Percentiles rank a stretch among this genome's conserved stretches.
phyloP scores from a whole-genome alignment of 2,113 vertebrate genomes.

The Rafetus swinhoei region DNA sequence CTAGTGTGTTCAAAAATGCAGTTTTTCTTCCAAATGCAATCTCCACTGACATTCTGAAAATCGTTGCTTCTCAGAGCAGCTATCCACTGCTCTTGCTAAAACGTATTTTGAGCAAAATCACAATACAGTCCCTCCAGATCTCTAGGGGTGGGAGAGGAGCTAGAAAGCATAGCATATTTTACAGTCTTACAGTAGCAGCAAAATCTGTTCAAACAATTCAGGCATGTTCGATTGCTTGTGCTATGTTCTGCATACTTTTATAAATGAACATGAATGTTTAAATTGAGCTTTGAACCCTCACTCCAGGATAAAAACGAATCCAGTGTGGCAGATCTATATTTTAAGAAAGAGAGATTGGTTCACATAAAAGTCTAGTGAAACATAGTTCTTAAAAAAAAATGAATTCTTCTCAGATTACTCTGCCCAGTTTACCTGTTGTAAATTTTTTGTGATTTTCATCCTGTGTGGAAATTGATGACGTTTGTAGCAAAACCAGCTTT shows the following conservation, averaged over 20 bases:
- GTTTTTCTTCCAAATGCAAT: conserved; percentile 24
- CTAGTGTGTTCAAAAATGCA: background rate
- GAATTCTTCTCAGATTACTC: rapidly evolving
- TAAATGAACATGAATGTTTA: background rate
- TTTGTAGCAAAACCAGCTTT: background rate
- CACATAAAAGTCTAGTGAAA: background rate
- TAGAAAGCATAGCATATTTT: background rate
- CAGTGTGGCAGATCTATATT: too few relatives aligned
- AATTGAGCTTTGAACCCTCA: too few relatives aligned
- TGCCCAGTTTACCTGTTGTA: background rate
- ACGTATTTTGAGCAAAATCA: background rate
- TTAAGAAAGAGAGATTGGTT: background rate
- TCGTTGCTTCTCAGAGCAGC: background rate
- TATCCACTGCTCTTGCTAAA: background rate
- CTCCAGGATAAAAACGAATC: background rate
- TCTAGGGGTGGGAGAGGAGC: background rate
- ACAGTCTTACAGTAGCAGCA: rapidly evolving
- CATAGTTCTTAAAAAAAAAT: background rate
- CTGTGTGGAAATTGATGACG: background rate
- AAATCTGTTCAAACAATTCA: background rate
- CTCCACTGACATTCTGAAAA: background rate
- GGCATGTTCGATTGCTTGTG: too few relatives aligned
- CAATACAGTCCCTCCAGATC: background rate
- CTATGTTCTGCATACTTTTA: background rate
- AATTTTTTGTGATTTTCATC: background rate